phyloP scores from a whole-genome alignment of 2,113 vertebrate genomes.

The Epinephelus cyanopodus region DNA sequence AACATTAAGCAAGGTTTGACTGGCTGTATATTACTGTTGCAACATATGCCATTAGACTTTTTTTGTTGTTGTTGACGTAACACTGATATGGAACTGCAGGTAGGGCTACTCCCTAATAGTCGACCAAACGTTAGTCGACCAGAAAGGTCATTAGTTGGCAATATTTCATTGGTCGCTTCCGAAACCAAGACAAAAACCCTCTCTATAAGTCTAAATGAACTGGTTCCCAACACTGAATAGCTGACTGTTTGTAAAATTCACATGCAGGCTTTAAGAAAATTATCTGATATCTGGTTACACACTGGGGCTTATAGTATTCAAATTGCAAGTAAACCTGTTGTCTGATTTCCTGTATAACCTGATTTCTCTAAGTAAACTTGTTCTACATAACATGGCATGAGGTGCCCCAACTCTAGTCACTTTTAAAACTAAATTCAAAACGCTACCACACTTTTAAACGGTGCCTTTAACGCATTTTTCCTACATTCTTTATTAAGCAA shows the following conservation, averaged over 20 bases:
- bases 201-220: neutral
- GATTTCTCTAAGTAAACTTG: neutral
- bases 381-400: neutral
- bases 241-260: neutral
- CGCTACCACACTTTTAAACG: too few relatives aligned
- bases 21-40: neutral
- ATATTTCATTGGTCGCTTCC: too few relatives aligned
- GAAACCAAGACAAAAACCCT: neutral
- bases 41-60: neutral
- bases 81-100: neutral
- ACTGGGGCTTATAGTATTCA: neutral
- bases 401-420: too few relatives aligned
- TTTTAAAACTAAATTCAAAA: too few relatives aligned
- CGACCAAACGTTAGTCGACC: too few relatives aligned
- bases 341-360: neutral
- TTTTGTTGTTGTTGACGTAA: neutral
- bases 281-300: neutral
- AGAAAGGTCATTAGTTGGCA: too few relatives aligned
- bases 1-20: neutral
- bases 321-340: too few relatives aligned
- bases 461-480: neutral
- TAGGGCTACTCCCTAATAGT: too few relatives aligned
- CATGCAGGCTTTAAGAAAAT: neutral
- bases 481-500: neutral
- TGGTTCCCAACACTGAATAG: neutral